phyloP scores from a whole-genome alignment of 2,113 vertebrate species.

The Rhipidura dahli region DNA sequence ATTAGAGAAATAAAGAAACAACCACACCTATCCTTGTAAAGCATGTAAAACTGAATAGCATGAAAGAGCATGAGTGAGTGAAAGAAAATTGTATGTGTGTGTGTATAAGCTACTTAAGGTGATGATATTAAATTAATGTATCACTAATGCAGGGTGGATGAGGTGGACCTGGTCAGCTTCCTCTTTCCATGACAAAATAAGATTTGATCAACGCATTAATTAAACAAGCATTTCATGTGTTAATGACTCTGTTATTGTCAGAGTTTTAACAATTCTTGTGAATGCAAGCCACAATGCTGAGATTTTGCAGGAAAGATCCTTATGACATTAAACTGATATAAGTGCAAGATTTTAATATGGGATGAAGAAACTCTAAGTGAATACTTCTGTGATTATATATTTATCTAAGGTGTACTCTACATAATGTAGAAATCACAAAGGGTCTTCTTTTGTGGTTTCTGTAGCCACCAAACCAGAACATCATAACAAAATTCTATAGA shows the following conservation, averaged over 20 bases:
- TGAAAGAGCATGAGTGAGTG: conserved; percentile 22
- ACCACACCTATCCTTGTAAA: conserved; percentile 32
- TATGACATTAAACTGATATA: not conserved
- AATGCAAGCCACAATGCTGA: not conserved
- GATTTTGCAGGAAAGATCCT: not conserved
- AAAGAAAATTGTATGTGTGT: conserved; percentile 32
- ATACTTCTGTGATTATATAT: not conserved
- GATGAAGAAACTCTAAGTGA: not conserved
- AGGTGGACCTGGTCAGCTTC: conserved; percentile 35
- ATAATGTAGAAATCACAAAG: not conserved
- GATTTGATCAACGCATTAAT: not conserved
- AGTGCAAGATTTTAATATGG: not conserved
- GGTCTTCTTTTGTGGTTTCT: not conserved
- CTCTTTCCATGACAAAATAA: conserved; percentile 18
- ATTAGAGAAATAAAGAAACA: conserved; percentile 43
- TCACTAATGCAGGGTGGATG: not conserved
- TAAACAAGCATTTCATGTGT: not conserved
- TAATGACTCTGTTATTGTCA: conserved; percentile 43
- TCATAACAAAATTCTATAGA: not conserved
- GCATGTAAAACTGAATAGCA: conserved; percentile 25
- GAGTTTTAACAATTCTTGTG: not conserved
- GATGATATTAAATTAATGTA: conserved; percentile 21
- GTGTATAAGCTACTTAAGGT: conserved; percentile 35
- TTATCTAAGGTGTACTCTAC: not conserved
- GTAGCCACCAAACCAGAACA: not conserved